These are phyloP conservation scores for Ochotona curzoniae DNA, from an alignment of 2,113 vertebrate genomes.

Conservation along the genomic window DNA sequence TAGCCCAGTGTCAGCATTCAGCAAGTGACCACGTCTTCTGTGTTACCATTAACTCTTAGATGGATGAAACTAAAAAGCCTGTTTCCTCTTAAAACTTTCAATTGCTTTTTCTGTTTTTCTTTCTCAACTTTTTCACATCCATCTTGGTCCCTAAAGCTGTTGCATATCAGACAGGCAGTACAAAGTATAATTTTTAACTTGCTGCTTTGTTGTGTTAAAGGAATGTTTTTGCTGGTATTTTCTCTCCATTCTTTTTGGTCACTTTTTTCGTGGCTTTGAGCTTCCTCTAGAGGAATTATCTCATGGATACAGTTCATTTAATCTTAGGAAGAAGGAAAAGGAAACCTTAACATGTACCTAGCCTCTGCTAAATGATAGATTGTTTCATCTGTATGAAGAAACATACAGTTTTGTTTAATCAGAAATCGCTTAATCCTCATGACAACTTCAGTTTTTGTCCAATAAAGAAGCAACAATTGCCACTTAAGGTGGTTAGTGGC, in stretches of 20 bases:
- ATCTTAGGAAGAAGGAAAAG: conserved; percentile 4
- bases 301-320: not conserved
- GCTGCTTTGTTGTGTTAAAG: conserved; percentile 52
- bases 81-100: conserved; percentile 35
- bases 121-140: conserved; percentile 16
- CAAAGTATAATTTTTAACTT: conserved; percentile 51
- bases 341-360: not conserved
- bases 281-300: not conserved
- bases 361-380: not conserved
- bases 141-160: conserved; percentile 46
- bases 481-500: not conserved
- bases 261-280: conserved; percentile 21
- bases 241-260: conserved; percentile 29
- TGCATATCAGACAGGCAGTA: conserved; percentile 18
- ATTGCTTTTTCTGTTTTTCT: conserved; percentile 52
- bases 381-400: not conserved
- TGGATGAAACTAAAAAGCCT: conserved; percentile 30
- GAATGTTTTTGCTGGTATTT: not conserved
- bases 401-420: not conserved
- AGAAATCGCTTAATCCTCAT: not conserved
- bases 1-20: conserved; percentile 4
- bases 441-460: not conserved
- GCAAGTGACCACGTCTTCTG: not conserved
- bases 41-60: conserved; percentile 49
- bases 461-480: conserved; percentile 36